Evolutionary conservation across 2,113 vertebrate genomes (phyloP).

Genomic region (Alosa alosa): DNA sequence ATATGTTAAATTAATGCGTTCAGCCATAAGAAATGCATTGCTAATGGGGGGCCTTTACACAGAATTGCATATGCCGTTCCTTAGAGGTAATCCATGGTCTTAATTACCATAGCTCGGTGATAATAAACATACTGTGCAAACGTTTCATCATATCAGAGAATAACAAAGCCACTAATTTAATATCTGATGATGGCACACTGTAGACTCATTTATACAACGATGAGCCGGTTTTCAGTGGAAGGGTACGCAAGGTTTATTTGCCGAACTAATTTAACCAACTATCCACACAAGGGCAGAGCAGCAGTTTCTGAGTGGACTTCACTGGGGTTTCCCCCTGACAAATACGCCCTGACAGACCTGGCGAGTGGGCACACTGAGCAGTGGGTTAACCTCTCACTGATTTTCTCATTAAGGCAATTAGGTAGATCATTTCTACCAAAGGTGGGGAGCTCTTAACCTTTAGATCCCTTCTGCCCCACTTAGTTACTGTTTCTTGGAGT

Average conservation of each 20-base stretch:
- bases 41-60: not conserved
- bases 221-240: not conserved
- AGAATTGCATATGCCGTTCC: not conserved
- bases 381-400: constrained; percentile 29
- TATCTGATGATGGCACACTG: not conserved
- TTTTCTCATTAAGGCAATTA: constrained; percentile 41
- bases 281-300: not conserved
- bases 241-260: not conserved
- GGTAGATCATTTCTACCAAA: constrained; percentile 29
- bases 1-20: not conserved
- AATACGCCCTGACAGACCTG: constrained; percentile 44
- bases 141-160: not conserved
- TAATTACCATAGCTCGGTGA: not conserved
- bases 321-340: constrained; percentile 42
- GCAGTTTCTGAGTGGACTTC: not conserved
- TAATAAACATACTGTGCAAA: constrained; percentile 3
- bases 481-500: not conserved
- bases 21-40: not conserved
- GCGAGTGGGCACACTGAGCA: not conserved
- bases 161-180: not conserved
- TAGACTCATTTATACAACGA: not conserved
- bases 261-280: not conserved
- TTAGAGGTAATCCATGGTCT: constrained; percentile 1
- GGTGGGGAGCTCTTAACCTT: constrained; percentile 35
- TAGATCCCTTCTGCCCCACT: constrained; percentile 8